These are phyloP conservation scores for Brachyptera putata DNA, from an alignment of 2,888 invertebrate genomes.

Conservation along the genomic window DNA sequence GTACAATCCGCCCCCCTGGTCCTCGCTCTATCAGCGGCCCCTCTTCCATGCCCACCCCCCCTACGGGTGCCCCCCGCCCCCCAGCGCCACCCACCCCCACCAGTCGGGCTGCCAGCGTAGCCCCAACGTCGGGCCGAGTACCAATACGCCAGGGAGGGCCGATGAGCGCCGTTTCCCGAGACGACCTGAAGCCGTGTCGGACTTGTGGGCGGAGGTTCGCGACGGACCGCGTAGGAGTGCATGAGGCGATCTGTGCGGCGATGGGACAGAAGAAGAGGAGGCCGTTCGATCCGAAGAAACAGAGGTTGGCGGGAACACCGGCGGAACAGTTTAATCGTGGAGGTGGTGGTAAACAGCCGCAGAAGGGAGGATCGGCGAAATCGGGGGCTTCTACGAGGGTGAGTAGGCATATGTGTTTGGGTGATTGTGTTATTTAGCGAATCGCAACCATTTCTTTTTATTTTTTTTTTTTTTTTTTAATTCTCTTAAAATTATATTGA, in stretches of 20 bases:
- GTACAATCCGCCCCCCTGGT: no score
- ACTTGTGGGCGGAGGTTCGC: constrained; percentile 1
- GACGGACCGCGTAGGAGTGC: not conserved
- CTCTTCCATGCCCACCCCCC: no score
- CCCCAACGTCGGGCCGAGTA: not conserved
- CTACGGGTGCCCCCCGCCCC: not conserved
- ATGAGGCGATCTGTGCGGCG: constrained; percentile 6
- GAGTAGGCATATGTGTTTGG: not conserved
- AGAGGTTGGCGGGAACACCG: constrained; percentile 2
- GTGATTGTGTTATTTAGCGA: not conserved
- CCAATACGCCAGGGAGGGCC: not conserved
- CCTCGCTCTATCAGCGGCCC: no score
- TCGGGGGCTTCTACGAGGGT: not conserved
- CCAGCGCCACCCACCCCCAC: not conserved
- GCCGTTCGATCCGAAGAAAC: constrained; percentile 10
- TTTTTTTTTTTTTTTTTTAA: no score
- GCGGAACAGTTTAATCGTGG: constrained; percentile 1
- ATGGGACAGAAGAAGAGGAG: not conserved
- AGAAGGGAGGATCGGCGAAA: not conserved
- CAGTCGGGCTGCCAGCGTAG: not conserved
- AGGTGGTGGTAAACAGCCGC: not conserved
- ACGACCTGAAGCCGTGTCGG: constrained; percentile 12
- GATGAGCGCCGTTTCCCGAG: not conserved
- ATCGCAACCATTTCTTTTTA: no score
- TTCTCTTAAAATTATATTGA: no score